phyloP scores from a whole-genome alignment of 2,797 vertebrate genomes.

The Heliangelus exortis region DNA sequence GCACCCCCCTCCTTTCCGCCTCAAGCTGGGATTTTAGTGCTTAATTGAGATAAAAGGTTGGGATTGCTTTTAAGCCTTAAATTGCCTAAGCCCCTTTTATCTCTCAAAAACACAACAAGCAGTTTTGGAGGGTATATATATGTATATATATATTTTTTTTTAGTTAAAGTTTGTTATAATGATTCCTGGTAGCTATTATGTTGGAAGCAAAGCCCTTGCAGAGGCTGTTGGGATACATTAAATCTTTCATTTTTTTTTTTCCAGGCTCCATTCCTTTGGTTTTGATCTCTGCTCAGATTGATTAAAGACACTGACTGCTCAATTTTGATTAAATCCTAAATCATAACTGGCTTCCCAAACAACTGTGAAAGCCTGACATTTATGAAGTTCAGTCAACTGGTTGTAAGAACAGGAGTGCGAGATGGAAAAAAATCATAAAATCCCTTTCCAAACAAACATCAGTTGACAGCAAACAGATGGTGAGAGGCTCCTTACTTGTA shows the following conservation, averaged over 20 bases:
- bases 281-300: conserved; percentile 57
- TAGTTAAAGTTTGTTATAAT: not conserved
- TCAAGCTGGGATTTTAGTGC: not conserved
- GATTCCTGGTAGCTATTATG: conserved; percentile 55
- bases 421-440: conserved; percentile 74
- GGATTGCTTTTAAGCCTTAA: conserved; percentile 39
- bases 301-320: conserved; percentile 77
- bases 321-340: conserved; percentile 78
- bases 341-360: conserved; percentile 71
- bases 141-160: not conserved
- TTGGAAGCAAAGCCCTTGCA: not conserved
- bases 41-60: conserved; percentile 46
- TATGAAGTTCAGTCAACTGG: conserved; percentile 75
- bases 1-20: rapidly evolving
- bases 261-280: not conserved
- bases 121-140: not conserved
- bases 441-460: conserved; percentile 79
- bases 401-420: conserved; percentile 77
- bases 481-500: conserved; percentile 73
- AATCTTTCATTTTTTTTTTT: not conserved
- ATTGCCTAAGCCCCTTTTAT: conserved; percentile 26
- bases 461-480: conserved; percentile 82
- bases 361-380: conserved; percentile 71
- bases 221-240: not conserved
- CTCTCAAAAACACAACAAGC: not conserved